Evolutionary conservation across 1,140 invertebrate species (phyloP).

Genomic region (Oncopodura yosiiana): DNA sequence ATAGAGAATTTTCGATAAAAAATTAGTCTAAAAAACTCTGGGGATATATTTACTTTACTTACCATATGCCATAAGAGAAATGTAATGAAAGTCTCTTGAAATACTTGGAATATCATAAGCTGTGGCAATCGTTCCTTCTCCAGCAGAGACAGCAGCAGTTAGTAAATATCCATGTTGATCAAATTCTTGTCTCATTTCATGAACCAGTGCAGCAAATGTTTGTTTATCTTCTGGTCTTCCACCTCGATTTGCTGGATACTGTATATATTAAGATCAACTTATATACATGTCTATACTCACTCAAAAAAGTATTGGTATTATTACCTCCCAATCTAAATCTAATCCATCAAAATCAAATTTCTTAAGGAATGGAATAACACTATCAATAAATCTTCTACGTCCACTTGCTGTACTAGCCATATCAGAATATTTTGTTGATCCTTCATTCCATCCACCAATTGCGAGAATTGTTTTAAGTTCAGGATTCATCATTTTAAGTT

Average conservation of each 20-base stretch:
- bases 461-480: constrained; percentile 55
- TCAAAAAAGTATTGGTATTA: too few species aligned
- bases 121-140: constrained; percentile 42
- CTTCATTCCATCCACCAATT: constrained; percentile 66
- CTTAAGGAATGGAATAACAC: constrained; percentile 46
- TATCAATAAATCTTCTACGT: constrained; percentile 48
- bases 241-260: constrained; percentile 23
- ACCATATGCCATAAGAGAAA: constrained; percentile 63
- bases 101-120: constrained; percentile 52
- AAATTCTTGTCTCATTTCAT: constrained; percentile 50
- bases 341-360: constrained; percentile 52
- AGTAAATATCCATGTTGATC: constrained; percentile 45
- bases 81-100: constrained; percentile 46
- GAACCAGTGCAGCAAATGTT: constrained; percentile 40
- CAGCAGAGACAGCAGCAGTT: constrained; percentile 53
- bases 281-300: too few species aligned
- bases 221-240: constrained; percentile 8
- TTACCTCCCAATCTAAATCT: constrained; percentile 54
- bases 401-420: constrained; percentile 36
- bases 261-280: background rate
- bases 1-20: too few species aligned
- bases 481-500: constrained; percentile 51
- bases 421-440: constrained; percentile 51
- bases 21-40: background rate
- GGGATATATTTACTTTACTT: background rate